Evolutionary conservation across 2,888 invertebrate species (phyloP).

Genomic region (Aquatica leii): DNA sequence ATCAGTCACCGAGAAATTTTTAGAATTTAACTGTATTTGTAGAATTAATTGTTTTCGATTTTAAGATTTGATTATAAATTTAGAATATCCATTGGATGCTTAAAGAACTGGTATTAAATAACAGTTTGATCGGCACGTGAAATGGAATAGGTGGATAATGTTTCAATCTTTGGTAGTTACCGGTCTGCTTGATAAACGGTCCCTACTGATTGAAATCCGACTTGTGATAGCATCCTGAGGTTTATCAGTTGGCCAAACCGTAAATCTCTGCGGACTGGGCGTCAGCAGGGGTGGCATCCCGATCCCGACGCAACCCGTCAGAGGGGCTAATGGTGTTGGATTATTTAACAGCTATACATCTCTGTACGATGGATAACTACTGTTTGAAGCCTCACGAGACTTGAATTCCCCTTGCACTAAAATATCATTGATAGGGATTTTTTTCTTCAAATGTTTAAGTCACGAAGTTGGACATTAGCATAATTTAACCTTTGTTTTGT

Average conservation of each 20-base stretch:
- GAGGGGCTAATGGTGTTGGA: slow-evolving; percentile 60
- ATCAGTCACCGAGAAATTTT: too few relatives aligned
- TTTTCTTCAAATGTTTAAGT: slow-evolving; percentile 21
- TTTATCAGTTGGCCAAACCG: slow-evolving; percentile 45
- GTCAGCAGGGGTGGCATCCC: slow-evolving; percentile 44
- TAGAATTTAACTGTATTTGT: too few relatives aligned
- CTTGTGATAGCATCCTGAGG: slow-evolving; percentile 35
- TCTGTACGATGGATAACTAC: slow-evolving; percentile 59
- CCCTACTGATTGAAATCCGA: slow-evolving; percentile 44
- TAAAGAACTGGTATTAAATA: too few relatives aligned
- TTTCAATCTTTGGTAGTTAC: slow-evolving; percentile 9
- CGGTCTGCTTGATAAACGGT: slow-evolving; percentile 39
- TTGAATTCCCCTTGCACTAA: slow-evolving; percentile 36
- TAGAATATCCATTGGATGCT: too few relatives aligned
- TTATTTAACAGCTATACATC: slow-evolving; percentile 60
- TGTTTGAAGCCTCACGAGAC: slow-evolving; percentile 55
- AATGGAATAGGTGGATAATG: not conserved
- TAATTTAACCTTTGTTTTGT: not conserved
- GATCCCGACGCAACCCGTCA: slow-evolving; percentile 41
- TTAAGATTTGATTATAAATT: too few relatives aligned
- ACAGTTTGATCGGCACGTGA: too few relatives aligned
- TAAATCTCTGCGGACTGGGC: slow-evolving; percentile 54
- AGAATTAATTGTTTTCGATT: too few relatives aligned
- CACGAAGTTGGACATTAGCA: slow-evolving; percentile 9
- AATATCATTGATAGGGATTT: slow-evolving; percentile 23